Evolutionary conservation across 1,140 invertebrate genomes (phyloP).

Genomic region (Lepidurus couesii): DNA sequence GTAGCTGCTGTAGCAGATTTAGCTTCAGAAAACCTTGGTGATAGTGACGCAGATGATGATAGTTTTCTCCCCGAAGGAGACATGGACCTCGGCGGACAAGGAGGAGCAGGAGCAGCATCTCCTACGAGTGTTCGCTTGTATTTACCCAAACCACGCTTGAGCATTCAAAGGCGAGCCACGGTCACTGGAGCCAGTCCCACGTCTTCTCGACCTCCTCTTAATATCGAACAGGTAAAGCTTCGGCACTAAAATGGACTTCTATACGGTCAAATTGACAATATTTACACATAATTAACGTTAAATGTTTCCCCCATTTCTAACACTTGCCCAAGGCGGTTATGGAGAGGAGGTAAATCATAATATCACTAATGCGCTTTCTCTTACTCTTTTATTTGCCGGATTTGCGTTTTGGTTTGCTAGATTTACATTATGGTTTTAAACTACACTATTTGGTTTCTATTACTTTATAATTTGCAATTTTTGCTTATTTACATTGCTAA

Average conservation of each 20-base stretch:
- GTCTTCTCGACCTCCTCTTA: slow-evolving; percentile 56
- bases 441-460: slow-evolving; percentile 28
- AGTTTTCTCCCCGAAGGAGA: slow-evolving; percentile 40
- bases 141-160: slow-evolving; percentile 64
- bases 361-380: neutral
- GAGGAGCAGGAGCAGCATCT: slow-evolving; percentile 38
- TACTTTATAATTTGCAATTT: neutral
- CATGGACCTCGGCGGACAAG: slow-evolving; percentile 26
- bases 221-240: slow-evolving; percentile 56
- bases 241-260: neutral
- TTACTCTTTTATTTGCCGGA: neutral
- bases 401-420: slow-evolving; percentile 8
- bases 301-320: slow-evolving; percentile 23
- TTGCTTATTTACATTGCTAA: neutral
- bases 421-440: slow-evolving; percentile 30
- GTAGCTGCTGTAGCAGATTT: slow-evolving; percentile 33
- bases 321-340: slow-evolving; percentile 22
- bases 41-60: slow-evolving; percentile 41
- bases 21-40: slow-evolving; percentile 23
- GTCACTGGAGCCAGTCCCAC: slow-evolving; percentile 77
- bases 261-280: neutral
- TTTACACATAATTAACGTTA: neutral
- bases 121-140: slow-evolving; percentile 54
- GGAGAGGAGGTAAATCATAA: slow-evolving; percentile 22
- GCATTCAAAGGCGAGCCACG: slow-evolving; percentile 73